These are phyloP conservation scores for Aphidoletes aphidimyza DNA, from an alignment of 2,888 invertebrate genomes.

Conservation along the genomic window DNA sequence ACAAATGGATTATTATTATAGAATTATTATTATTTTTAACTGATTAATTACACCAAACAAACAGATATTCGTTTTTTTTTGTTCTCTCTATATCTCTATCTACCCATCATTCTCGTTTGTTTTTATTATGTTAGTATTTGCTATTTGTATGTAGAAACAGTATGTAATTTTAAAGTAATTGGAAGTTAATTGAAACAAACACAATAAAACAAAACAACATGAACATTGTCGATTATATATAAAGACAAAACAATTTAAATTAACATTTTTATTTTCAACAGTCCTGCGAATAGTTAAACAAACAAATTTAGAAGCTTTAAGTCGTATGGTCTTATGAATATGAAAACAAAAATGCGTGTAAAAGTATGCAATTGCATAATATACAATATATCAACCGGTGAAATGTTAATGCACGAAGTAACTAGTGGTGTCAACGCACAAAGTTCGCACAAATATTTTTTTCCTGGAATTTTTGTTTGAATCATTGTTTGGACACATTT, in stretches of 20 bases:
- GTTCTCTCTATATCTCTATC: too few species aligned
- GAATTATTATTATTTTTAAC: conserved; percentile 3
- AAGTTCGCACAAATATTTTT: background rate
- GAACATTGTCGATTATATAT: too few species aligned
- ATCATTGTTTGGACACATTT: too few species aligned
- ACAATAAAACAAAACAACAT: too few species aligned
- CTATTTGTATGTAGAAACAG: too few species aligned
- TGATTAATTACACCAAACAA: background rate
- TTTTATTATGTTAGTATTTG: conserved; percentile 27
- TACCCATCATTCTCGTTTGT: background rate
- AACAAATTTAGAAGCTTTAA: conserved; percentile 33
- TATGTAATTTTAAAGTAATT: too few species aligned
- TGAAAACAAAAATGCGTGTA: background rate
- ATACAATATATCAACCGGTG: too few species aligned
- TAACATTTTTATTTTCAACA: conserved; percentile 10
- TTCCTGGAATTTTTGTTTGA: too few species aligned
- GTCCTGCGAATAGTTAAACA: conserved; percentile 28
- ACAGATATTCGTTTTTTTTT: background rate
- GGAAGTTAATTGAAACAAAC: too few species aligned
- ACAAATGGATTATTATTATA: background rate
- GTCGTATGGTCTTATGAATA: conserved; percentile 53
- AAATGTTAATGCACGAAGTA: too few species aligned
- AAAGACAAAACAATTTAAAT: background rate
- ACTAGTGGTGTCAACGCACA: too few species aligned
- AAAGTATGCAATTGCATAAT: too few species aligned